A percentile compares a stretch with the other conserved stretches of the same genome.
phyloP scores from a whole-genome alignment of 2,888 invertebrate genomes.

The Aromia moschata region DNA sequence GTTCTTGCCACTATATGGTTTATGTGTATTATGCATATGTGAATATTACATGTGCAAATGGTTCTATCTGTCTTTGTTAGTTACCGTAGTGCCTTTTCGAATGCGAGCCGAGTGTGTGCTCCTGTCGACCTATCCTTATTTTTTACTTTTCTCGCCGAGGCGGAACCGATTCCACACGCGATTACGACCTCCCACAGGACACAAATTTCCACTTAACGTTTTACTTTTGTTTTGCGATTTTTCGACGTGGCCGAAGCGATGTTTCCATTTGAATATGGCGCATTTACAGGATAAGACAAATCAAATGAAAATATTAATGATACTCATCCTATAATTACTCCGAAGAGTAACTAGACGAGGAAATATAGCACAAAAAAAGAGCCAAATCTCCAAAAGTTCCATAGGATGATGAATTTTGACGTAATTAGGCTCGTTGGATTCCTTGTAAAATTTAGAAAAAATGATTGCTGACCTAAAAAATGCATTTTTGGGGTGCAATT shows the following conservation, averaged over 20 bases:
- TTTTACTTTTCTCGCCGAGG: conserved; percentile 21
- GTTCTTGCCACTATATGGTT: conserved; percentile 15
- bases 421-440: too few relatives aligned
- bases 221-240: conserved; percentile 6
- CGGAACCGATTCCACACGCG: conserved; percentile 14
- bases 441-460: too few relatives aligned
- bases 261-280: conserved; percentile 19
- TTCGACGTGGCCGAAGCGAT: too few relatives aligned
- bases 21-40: conserved; percentile 28
- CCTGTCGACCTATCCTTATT: conserved; percentile 30
- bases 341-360: too few relatives aligned
- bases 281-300: too few relatives aligned
- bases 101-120: conserved; percentile 43
- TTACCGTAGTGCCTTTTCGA: conserved; percentile 35
- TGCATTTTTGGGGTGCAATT: too few relatives aligned
- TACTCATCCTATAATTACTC: too few relatives aligned
- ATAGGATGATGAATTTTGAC: too few relatives aligned
- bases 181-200: conserved; percentile 9
- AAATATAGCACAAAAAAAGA: too few relatives aligned
- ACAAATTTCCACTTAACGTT: conserved; percentile 9
- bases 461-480: too few relatives aligned
- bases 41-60: conserved; percentile 31
- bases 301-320: too few relatives aligned
- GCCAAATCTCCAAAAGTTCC: too few relatives aligned
- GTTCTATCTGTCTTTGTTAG: conserved; percentile 36